Percentiles rank a stretch among this genome's conserved stretches.
These are phyloP conservation scores for Hyperopisus bebe DNA, from an alignment of 2,113 vertebrate species.

Conservation along the genomic window DNA sequence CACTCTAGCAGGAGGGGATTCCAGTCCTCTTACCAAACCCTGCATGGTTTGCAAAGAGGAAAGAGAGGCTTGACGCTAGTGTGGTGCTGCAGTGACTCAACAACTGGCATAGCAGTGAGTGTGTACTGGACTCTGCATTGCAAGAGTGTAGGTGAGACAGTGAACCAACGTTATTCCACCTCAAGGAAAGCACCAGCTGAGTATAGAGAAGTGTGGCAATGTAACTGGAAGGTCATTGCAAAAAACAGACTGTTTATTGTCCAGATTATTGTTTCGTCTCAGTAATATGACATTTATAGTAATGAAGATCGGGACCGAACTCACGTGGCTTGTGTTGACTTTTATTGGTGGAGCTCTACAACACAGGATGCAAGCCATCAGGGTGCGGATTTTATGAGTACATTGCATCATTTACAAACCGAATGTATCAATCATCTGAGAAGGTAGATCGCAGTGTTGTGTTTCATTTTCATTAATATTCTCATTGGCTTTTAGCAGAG, in stretches of 20 bases:
- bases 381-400: neutral
- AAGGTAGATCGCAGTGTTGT: neutral
- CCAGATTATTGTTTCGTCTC: neutral
- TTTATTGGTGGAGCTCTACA: neutral
- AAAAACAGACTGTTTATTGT: constrained; percentile 20
- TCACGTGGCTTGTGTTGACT: neutral
- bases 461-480: constrained; percentile 28
- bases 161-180: neutral
- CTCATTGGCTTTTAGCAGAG: constrained; percentile 7
- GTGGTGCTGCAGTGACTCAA: neutral
- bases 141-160: constrained; percentile 20
- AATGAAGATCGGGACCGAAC: neutral
- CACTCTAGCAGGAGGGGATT: neutral
- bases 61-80: neutral
- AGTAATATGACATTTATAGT: neutral
- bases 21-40: neutral
- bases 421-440: neutral
- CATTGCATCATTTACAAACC: neutral
- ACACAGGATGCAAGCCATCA: neutral
- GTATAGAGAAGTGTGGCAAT: neutral
- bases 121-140: constrained; percentile 8
- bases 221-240: neutral
- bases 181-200: neutral
- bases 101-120: neutral
- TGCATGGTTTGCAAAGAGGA: neutral